These are phyloP conservation scores for Archips xylosteana DNA, from an alignment of 2,888 invertebrate genomes.

Conservation along the genomic window DNA sequence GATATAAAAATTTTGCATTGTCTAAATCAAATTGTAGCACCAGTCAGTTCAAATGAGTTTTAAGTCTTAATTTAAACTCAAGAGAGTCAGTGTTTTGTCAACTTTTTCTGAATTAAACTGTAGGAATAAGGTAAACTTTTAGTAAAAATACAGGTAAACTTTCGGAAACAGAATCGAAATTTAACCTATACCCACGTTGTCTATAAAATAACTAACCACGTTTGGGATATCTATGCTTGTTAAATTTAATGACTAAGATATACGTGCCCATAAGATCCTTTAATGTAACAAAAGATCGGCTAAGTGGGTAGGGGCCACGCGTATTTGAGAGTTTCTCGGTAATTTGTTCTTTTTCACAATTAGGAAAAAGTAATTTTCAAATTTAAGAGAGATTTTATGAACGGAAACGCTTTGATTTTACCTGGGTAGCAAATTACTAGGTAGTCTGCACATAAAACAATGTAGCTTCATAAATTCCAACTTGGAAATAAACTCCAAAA, in stretches of 20 bases:
- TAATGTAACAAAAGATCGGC: slow-evolving; percentile 1
- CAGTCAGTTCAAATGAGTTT: no score
- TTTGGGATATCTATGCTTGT: neutral
- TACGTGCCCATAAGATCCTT: neutral
- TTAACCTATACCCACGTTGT: neutral
- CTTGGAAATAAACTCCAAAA: no score
- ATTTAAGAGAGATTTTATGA: neutral
- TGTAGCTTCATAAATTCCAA: no score
- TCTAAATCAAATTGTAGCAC: no score
- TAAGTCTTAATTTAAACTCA: no score
- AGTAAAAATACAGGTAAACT: no score
- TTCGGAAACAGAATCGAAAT: neutral
- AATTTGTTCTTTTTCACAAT: neutral
- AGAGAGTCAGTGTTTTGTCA: no score
- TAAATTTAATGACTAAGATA: neutral
- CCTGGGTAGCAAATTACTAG: neutral
- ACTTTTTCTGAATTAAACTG: no score
- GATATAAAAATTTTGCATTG: no score
- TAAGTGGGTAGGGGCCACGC: slow-evolving; percentile 1
- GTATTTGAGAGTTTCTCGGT: neutral
- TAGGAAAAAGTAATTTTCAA: neutral
- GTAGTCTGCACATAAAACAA: no score
- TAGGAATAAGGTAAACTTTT: no score
- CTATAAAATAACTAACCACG: neutral
- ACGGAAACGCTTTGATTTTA: neutral